A percentile compares a stretch with the other conserved stretches of the same genome.
These are phyloP conservation scores for Dione juno DNA, from an alignment of 2,888 invertebrate species.

Conservation along the genomic window DNA sequence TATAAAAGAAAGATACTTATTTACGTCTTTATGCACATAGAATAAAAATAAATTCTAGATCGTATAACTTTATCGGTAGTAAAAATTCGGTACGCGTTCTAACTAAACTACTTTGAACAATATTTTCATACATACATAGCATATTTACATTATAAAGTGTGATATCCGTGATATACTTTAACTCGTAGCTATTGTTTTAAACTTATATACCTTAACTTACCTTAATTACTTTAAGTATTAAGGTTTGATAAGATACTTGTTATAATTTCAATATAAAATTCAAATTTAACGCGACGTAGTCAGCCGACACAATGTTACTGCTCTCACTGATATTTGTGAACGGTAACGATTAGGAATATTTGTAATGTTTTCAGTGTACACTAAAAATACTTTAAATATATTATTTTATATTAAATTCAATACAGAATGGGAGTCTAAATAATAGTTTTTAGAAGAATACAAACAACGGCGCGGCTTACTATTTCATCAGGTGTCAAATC, in stretches of 20 bases:
- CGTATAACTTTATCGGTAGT: conserved; percentile 74
- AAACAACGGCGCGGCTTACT: conserved; percentile 28
- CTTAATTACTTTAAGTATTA: not conserved
- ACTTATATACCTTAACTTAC: not conserved
- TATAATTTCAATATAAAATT: not conserved
- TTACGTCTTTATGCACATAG: conserved; percentile 65
- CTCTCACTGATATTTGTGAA: conserved; percentile 40
- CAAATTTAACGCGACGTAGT: not conserved
- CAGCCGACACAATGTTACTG: conserved; percentile 62
- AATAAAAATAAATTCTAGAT: conserved; percentile 46
- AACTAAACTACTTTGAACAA: conserved; percentile 62
- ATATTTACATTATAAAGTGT: conserved; percentile 64
- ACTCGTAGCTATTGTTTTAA: not conserved
- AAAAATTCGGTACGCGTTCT: conserved; percentile 74
- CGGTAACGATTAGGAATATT: conserved; percentile 49
- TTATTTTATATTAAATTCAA: conserved; percentile 15
- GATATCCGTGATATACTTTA: not conserved
- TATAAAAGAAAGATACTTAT: conserved; percentile 56
- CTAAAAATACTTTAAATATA: conserved; percentile 10
- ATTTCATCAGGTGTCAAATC: conserved; percentile 33
- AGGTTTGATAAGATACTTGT: not conserved
- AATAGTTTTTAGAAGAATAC: conserved; percentile 1
- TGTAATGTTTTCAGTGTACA: conserved; percentile 19
- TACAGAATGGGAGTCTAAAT: conserved; percentile 25
- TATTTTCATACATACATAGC: conserved; percentile 58